These are phyloP conservation scores for Cheilosia variabilis DNA, from an alignment of 2,888 invertebrate genomes.

Conservation along the genomic window DNA sequence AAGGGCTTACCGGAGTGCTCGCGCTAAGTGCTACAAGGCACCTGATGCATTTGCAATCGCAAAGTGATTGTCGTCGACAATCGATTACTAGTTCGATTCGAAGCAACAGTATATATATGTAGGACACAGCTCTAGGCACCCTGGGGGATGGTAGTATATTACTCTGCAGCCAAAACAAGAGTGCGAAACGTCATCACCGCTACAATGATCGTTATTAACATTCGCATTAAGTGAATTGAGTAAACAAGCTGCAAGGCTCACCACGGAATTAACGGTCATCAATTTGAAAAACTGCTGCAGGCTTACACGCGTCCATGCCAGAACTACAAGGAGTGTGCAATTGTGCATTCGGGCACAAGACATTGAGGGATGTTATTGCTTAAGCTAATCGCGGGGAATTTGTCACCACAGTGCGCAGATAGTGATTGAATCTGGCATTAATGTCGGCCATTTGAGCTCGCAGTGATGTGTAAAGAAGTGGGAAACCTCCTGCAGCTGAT, in stretches of 20 bases:
- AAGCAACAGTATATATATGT: not conserved
- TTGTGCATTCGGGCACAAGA: conserved; percentile 36
- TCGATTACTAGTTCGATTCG: conserved; percentile 43
- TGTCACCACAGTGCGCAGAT: conserved; percentile 14
- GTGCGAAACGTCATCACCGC: conserved; percentile 59
- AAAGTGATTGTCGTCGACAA: conserved; percentile 54
- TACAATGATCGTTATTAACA: conserved; percentile 66
- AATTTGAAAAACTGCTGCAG: conserved; percentile 55
- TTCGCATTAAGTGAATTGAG: conserved; percentile 72
- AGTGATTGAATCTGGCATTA: conserved; percentile 45
- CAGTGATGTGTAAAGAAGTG: not conserved
- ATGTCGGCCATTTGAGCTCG: not conserved
- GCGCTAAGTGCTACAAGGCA: conserved; percentile 8
- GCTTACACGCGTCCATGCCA: not conserved
- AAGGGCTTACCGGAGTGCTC: not conserved
- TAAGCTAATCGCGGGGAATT: conserved; percentile 55
- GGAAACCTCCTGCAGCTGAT: not conserved
- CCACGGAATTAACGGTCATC: conserved; percentile 62
- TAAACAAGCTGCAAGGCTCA: conserved; percentile 66
- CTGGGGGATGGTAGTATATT: conserved; percentile 11
- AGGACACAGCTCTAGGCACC: not conserved
- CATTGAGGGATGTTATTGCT: conserved; percentile 53
- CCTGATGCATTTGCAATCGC: conserved; percentile 42
- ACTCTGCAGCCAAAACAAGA: conserved; percentile 52
- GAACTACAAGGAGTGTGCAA: conserved; percentile 1